phyloP scores from a whole-genome alignment of 2,888 invertebrate genomes.

The Kryphioiulus occultus region DNA sequence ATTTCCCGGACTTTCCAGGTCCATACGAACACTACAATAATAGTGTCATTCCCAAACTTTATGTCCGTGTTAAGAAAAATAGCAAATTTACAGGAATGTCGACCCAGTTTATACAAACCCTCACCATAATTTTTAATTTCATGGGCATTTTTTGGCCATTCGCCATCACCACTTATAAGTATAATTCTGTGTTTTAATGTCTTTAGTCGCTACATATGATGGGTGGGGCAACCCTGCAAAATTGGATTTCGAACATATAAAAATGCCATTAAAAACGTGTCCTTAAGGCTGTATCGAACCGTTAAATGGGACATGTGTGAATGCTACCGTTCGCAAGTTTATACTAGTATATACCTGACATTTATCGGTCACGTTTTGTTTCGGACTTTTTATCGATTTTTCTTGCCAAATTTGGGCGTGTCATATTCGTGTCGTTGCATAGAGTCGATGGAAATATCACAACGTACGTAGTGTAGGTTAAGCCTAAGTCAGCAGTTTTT shows the following conservation, averaged over 20 bases:
- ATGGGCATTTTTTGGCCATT: neutral
- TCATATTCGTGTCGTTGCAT: neutral
- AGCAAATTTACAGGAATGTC: neutral
- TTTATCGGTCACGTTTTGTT: neutral
- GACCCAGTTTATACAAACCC: neutral
- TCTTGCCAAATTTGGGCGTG: too few relatives aligned
- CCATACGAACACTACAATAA: too few relatives aligned
- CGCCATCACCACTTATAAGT: neutral
- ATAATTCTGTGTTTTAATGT: too few relatives aligned
- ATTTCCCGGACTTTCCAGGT: too few relatives aligned
- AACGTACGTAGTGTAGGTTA: neutral
- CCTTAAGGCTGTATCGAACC: constrained; percentile 10
- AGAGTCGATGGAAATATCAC: neutral
- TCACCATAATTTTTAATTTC: neutral
- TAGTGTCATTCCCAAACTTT: neutral
- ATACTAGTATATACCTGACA: too few relatives aligned
- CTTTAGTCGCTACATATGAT: too few relatives aligned
- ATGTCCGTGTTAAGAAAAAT: neutral
- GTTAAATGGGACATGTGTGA: neutral
- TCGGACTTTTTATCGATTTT: too few relatives aligned
- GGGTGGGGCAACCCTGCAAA: neutral
- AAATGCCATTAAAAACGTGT: neutral
- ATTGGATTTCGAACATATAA: neutral
- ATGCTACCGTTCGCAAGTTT: neutral
- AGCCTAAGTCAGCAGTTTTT: neutral